Evolutionary conservation across 2,888 invertebrate genomes (phyloP).

Genomic region (Lagria hirta): DNA sequence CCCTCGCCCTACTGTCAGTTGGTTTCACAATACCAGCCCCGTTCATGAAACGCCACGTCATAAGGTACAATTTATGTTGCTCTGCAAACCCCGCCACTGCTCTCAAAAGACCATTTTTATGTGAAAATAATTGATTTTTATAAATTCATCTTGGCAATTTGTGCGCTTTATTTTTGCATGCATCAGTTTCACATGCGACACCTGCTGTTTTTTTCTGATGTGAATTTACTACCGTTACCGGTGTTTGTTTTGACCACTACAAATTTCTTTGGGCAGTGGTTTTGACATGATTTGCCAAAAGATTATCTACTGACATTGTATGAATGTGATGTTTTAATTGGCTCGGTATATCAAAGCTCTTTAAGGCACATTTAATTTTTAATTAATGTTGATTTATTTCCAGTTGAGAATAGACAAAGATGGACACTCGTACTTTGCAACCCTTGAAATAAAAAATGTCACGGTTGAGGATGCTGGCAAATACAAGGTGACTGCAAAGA

Average conservation of each 20-base stretch:
- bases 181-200: constrained; percentile 37
- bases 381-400: constrained; percentile 35
- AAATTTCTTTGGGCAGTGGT: constrained; percentile 33
- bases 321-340: no score
- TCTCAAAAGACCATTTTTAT: constrained; percentile 21
- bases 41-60: constrained; percentile 83
- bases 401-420: constrained; percentile 88
- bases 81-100: constrained; percentile 24
- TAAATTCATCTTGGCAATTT: constrained; percentile 32
- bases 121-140: constrained; percentile 32
- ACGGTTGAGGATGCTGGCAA: constrained; percentile 97
- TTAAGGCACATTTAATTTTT: no score
- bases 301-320: no score
- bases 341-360: no score
- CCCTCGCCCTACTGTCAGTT: constrained; percentile 83
- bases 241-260: constrained; percentile 31
- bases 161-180: constrained; percentile 38
- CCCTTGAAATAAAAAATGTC: constrained; percentile 90
- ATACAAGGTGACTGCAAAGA: constrained; percentile 95
- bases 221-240: constrained; percentile 5
- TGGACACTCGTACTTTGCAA: constrained; percentile 90
- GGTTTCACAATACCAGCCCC: constrained; percentile 85
- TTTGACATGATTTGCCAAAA: constrained; percentile 8
- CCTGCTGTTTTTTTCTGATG: constrained; percentile 38
- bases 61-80: constrained; percentile 63